Conservation (phyloP, 2,888 invertebrate genomes). For the Bimastos eiseni region DNA sequence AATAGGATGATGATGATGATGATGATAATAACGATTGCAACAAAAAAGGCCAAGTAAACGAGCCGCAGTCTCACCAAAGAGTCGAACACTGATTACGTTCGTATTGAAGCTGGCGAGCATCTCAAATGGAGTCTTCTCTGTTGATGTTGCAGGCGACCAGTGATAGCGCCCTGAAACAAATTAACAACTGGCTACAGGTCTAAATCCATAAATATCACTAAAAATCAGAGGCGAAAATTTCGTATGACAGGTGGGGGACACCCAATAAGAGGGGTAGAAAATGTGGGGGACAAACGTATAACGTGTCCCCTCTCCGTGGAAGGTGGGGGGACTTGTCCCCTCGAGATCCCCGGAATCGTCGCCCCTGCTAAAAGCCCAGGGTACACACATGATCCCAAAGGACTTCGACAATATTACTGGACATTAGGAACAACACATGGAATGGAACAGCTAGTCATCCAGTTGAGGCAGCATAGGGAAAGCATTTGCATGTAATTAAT, state of each 20-base stretch:
- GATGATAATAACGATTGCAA: no score
- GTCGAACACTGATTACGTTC: constrained; percentile 44
- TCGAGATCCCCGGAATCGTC: no score
- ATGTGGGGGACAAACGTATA: no score
- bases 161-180: constrained; percentile 45
- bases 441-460: background rate
- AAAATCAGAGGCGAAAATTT: no score
- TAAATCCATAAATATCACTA: background rate
- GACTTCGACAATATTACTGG: background rate
- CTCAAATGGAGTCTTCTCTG: constrained; percentile 49
- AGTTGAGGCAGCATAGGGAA: background rate
- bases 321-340: no score
- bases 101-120: constrained; percentile 40
- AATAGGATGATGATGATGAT: background rate
- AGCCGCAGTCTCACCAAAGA: constrained; percentile 46
- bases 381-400: background rate
- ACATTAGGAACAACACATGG: background rate
- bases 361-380: no score
- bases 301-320: no score
- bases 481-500: no score
- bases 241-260: no score
- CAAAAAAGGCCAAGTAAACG: background rate
- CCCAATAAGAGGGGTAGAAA: no score
- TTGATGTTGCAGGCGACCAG: constrained; percentile 50
- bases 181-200: background rate